Conservation (phyloP, 1,140 invertebrate species). For the Tetranychus cinnabarinus region DNA sequence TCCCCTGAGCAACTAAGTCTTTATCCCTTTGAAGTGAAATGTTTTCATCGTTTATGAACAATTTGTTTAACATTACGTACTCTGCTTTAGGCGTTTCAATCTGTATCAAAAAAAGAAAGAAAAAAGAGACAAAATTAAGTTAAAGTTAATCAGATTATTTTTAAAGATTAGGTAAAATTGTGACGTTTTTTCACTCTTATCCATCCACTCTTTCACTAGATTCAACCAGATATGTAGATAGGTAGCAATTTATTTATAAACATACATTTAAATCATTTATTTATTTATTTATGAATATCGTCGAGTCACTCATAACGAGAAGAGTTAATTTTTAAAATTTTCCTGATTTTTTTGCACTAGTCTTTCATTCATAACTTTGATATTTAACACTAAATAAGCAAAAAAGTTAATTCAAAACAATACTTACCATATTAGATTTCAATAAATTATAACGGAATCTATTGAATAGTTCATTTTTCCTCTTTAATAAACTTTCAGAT, state of each 20-base stretch:
- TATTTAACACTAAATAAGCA: background rate
- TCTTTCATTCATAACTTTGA: background rate
- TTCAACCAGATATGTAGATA: background rate
- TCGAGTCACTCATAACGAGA: too few species aligned
- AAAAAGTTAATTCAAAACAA: background rate
- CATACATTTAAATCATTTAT: too few species aligned
- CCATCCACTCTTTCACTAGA: background rate
- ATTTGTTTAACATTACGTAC: slow-evolving; percentile 41
- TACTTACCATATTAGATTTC: slow-evolving; percentile 54
- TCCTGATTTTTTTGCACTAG: too few species aligned
- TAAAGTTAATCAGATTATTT: too few species aligned
- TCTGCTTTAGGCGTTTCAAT: slow-evolving; percentile 39
- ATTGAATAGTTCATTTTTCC: slow-evolving; percentile 44
- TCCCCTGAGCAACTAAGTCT: slow-evolving; percentile 16
- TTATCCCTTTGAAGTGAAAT: slow-evolving; percentile 29
- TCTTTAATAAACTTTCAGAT: slow-evolving; percentile 42
- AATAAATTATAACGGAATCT: slow-evolving; percentile 53
- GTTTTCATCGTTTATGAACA: slow-evolving; percentile 41
- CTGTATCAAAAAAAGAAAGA: slow-evolving; percentile 20
- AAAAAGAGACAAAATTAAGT: background rate
- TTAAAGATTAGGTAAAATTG: background rate
- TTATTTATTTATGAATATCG: too few species aligned
- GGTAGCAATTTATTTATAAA: background rate
- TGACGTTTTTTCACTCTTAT: background rate
- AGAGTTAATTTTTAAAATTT: too few species aligned